phyloP scores from a whole-genome alignment of 2,888 invertebrate species.

The Eupithecia insigniata region DNA sequence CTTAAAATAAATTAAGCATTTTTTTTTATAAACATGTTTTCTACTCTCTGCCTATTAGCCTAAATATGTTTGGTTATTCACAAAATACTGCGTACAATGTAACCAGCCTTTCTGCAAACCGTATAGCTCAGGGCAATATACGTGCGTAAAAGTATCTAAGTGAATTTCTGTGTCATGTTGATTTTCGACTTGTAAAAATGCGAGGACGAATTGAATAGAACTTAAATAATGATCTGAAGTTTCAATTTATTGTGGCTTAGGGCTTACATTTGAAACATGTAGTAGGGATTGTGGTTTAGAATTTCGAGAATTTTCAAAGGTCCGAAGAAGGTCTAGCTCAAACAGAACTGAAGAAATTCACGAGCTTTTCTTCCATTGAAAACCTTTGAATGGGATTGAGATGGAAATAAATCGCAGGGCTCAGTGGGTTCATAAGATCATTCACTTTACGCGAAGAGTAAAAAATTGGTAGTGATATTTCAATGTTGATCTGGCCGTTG shows the following conservation, averaged over 20 bases:
- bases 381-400: conserved; percentile 51
- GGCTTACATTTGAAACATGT: not conserved
- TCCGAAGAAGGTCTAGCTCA: not conserved
- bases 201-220: conserved; percentile 39
- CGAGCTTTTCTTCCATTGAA: conserved; percentile 40
- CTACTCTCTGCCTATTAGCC: conserved; percentile 1
- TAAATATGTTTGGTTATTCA: conserved; percentile 17
- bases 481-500: conserved; percentile 45
- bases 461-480: conserved; percentile 51
- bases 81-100: conserved; percentile 25
- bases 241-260: not conserved
- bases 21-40: no score
- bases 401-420: conserved; percentile 53
- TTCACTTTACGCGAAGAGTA: conserved; percentile 45
- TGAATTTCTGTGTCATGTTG: conserved; percentile 56
- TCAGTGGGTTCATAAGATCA: conserved; percentile 42
- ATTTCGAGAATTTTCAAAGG: not conserved
- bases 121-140: conserved; percentile 39
- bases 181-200: conserved; percentile 52
- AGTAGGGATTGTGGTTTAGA: not conserved
- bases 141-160: conserved; percentile 53
- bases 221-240: conserved; percentile 52
- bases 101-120: conserved; percentile 24
- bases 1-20: no score
- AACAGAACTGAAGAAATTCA: conserved; percentile 35